These are phyloP conservation scores for Leptopilina boulardi DNA, from an alignment of 1,140 invertebrate species.

Conservation along the genomic window DNA sequence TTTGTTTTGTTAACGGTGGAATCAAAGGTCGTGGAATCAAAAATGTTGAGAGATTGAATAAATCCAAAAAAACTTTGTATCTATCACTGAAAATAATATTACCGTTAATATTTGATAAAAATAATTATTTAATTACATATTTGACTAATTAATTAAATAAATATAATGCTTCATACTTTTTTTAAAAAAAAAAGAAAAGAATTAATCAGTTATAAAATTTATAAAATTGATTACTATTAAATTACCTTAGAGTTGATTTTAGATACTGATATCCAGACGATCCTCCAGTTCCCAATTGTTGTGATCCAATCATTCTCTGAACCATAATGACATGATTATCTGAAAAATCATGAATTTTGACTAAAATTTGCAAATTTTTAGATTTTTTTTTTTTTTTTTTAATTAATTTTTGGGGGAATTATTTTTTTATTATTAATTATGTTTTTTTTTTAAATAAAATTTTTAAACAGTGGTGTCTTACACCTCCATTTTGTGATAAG, in stretches of 20 bases:
- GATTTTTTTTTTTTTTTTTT: background rate
- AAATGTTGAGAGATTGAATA: slow-evolving; percentile 98
- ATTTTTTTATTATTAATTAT: too few species aligned
- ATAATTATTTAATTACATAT: too few species aligned
- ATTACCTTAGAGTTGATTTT: slow-evolving; percentile 95
- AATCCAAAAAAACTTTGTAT: slow-evolving; percentile 98
- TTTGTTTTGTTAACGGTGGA: slow-evolving; percentile 88
- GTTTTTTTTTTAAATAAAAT: too few species aligned
- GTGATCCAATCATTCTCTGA: slow-evolving; percentile 99
- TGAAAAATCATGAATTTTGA: slow-evolving; percentile 69
- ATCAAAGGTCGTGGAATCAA: slow-evolving; percentile 94
- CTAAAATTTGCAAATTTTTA: background rate
- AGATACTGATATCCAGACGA: slow-evolving; percentile 99
- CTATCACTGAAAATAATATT: slow-evolving; percentile 85
- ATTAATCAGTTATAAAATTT: too few species aligned
- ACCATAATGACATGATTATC: slow-evolving; percentile 99
- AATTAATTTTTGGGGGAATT: too few species aligned
- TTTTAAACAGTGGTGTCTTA: slow-evolving; percentile 77
- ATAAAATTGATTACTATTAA: too few species aligned
- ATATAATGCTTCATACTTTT: too few species aligned
- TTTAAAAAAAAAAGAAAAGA: too few species aligned
- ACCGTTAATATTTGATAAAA: background rate
- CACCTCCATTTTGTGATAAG: slow-evolving; percentile 99
- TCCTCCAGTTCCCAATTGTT: slow-evolving; percentile 97
- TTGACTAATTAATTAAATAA: too few species aligned